phyloP scores from a whole-genome alignment of 1,140 invertebrate genomes.

The Drosophila punjabiensis region DNA sequence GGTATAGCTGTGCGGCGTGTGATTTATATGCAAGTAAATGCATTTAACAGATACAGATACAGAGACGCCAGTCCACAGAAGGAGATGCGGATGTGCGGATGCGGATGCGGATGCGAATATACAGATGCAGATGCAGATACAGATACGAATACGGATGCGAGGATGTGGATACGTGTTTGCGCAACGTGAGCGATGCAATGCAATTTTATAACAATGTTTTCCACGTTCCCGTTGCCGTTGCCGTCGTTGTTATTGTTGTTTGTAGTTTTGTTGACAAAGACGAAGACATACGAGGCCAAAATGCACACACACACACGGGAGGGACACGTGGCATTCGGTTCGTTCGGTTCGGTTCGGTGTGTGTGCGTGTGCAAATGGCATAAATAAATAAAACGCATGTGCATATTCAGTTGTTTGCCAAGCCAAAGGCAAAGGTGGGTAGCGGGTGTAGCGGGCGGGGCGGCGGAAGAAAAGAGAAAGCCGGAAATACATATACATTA shows the following conservation, averaged over 20 bases:
- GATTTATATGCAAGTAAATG: constrained; percentile 84
- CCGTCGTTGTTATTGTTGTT: constrained; percentile 42
- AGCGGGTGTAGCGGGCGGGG: constrained; percentile 3
- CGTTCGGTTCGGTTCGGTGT: constrained; percentile 5
- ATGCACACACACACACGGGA: constrained; percentile 29
- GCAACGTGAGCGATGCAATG: constrained; percentile 81
- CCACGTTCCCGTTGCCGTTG: constrained; percentile 58
- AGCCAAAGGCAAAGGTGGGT: constrained; percentile 18
- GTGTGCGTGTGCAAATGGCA: constrained; percentile 70
- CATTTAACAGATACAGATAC: constrained; percentile 72
- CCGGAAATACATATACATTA: constrained; percentile 78
- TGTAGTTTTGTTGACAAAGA: constrained; percentile 81
- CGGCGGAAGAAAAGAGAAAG: constrained; percentile 43
- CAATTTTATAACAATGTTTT: constrained; percentile 84
- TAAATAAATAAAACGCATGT: constrained; percentile 81
- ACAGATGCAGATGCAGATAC: constrained; percentile 27
- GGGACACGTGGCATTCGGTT: constrained; percentile 21
- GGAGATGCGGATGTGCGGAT: constrained; percentile 24
- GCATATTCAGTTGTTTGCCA: constrained; percentile 66
- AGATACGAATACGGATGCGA: constrained; percentile 39
- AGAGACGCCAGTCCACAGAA: constrained; percentile 1
- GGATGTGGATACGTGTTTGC: constrained; percentile 71
- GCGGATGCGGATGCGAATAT: constrained; percentile 21
- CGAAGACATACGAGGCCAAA: constrained; percentile 78
- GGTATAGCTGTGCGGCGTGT: constrained; percentile 86